These are phyloP conservation scores for Deroplatys truncata DNA, from an alignment of 2,888 invertebrate genomes.

Conservation along the genomic window DNA sequence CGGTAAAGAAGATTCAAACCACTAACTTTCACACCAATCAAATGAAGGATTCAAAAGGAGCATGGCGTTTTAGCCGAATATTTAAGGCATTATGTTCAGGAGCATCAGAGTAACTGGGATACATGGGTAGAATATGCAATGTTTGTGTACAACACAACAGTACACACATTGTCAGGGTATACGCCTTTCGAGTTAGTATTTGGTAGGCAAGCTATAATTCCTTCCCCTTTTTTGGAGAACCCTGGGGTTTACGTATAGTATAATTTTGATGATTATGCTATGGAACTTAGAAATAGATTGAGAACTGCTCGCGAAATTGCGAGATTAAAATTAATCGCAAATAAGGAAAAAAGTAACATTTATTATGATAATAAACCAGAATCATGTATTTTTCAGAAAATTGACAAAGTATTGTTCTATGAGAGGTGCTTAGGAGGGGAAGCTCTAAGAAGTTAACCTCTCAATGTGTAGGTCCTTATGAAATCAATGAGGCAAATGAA, in stretches of 20 bases:
- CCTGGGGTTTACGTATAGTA: not conserved
- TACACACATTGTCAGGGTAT: not conserved
- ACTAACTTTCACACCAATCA: slow-evolving; percentile 16
- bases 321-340: not conserved
- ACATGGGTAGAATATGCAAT: not conserved
- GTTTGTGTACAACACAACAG: not conserved
- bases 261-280: not conserved
- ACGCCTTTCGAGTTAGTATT: slow-evolving; percentile 3
- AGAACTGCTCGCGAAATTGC: not conserved
- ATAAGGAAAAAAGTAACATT: not conserved
- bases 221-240: not conserved
- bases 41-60: not conserved
- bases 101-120: not conserved
- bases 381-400: not conserved
- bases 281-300: not conserved
- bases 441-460: not conserved
- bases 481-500: not conserved
- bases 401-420: not conserved
- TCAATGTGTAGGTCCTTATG: not conserved
- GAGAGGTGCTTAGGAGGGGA: not conserved
- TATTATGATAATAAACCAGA: not conserved
- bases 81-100: not conserved
- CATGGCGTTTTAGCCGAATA: not conserved
- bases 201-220: not conserved
- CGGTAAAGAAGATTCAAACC: no score